Conservation (phyloP, 92 coral and sea anemone species). For the Epizoanthus stellaris region DNA sequence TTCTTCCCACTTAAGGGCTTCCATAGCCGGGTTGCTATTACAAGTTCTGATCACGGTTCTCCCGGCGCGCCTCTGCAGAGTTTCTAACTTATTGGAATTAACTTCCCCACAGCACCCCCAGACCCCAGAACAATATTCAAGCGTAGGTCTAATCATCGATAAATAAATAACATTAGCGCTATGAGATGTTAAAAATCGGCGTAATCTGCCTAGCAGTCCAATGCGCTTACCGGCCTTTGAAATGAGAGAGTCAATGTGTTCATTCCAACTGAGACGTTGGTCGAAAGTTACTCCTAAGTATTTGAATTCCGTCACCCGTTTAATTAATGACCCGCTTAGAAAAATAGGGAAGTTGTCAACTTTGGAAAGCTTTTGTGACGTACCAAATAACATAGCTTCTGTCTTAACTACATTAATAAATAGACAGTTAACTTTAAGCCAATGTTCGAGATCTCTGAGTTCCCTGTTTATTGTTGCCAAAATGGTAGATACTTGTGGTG, state of each 20-base stretch:
- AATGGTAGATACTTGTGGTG: constrained; percentile 42
- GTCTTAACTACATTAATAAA: constrained; percentile 58
- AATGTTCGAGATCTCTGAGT: constrained; percentile 45
- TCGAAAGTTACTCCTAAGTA: constrained; percentile 57
- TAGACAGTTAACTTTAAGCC: constrained; percentile 56
- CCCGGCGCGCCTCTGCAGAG: constrained; percentile 41
- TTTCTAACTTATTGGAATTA: constrained; percentile 29
- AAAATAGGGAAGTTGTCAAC: constrained; percentile 29
- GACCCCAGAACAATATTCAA: constrained; percentile 54
- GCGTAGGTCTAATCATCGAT: constrained; percentile 43
- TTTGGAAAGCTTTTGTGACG: constrained; percentile 35
- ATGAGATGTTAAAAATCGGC: constrained; percentile 34
- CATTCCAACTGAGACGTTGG: constrained; percentile 50
- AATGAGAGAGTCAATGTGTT: constrained; percentile 31
- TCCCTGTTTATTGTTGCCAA: constrained; percentile 47
- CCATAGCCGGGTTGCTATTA: constrained; percentile 37
- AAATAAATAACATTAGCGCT: constrained; percentile 48
- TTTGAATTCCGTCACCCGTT: constrained; percentile 48
- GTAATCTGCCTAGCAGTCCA: constrained; percentile 57
- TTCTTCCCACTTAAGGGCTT: constrained; percentile 38
- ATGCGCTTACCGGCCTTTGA: constrained; percentile 53
- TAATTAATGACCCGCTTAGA: constrained; percentile 40
- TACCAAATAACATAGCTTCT: constrained; percentile 56
- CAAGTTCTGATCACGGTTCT: constrained; percentile 24
- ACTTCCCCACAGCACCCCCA: constrained; percentile 56